These are phyloP conservation scores for Cheumatopsyche charites DNA, from an alignment of 1,140 invertebrate genomes.

Conservation along the genomic window DNA sequence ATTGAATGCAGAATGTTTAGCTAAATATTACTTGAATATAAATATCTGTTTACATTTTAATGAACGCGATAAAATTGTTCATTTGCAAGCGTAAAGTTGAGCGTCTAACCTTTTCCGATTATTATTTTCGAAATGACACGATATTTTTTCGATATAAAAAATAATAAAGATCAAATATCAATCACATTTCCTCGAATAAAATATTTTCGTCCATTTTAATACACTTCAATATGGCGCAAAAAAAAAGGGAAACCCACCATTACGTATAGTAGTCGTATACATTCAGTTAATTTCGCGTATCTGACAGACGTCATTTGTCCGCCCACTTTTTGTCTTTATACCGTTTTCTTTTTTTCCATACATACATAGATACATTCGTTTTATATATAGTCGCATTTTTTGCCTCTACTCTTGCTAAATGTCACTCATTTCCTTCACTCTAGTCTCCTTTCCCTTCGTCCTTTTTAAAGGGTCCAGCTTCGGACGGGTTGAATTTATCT, in stretches of 20 bases:
- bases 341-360: neutral
- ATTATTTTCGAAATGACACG: too few relatives aligned
- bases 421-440: conserved; percentile 15
- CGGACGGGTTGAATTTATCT: conserved; percentile 2
- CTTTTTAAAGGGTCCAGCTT: neutral
- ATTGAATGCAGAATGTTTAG: too few relatives aligned
- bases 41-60: too few relatives aligned
- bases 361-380: neutral
- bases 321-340: conserved; percentile 5
- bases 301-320: conserved; percentile 19
- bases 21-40: too few relatives aligned
- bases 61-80: too few relatives aligned
- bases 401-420: neutral
- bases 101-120: too few relatives aligned
- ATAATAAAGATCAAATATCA: too few relatives aligned
- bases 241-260: neutral
- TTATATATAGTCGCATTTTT: neutral
- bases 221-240: too few relatives aligned
- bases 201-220: too few relatives aligned
- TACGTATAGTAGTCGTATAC: neutral
- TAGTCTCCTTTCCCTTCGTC: neutral
- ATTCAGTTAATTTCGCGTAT: conserved; percentile 8
- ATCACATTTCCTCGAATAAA: too few relatives aligned
- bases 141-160: too few relatives aligned
- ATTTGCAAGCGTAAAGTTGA: too few relatives aligned